Base-by-base conservation (phyloP, 2,797 vertebrate genomes). In the Odontamblyopus lacepedii region DNA sequence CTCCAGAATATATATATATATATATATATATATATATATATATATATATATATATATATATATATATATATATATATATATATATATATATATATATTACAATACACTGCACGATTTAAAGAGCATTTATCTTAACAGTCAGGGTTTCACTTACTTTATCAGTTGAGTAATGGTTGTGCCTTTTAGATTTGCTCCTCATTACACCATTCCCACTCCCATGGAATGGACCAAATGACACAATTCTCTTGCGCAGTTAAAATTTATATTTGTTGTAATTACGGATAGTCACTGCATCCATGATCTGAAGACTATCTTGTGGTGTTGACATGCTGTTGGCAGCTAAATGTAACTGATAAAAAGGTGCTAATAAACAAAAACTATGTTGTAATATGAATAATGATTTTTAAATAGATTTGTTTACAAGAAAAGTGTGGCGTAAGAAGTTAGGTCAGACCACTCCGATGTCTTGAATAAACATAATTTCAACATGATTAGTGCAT, bases 391-490 rank as follows among this genome's bases (percentile, higher is more conserved):
- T 30, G 57, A 60, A 13, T 59, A 59, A 60, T 60, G 61, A 26
- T n/a, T 38, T 38, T 18, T 63, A 35, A 19, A 35, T 38, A 18
- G 5, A 32, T 32, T 61, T 61, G 59, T 35, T 35, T 26, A 26
- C 23, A 2, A 5, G 35, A 35, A 44, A 6, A 48, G 16, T 53
- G 64, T 15, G 63, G 15, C 18, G 1, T 38, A 12, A 66, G 29
- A 59, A 32, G 2, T 65, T 38, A 2, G 44, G n/a, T 64, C 57
- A 50, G 48, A 65, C 60, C 64, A 73, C 19, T 74, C 64, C 18
- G 74, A 27, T 74, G 68, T 67, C 63, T 76, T 85, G 77, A 85
- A 81, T 78, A 87, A 88, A 81, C 75, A 82, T 63, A 0, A 72
- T 72, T 78, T 73, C 38, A 2, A 73, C 41, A 48, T 67, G 67